phyloP scores from a whole-genome alignment of 2,797 vertebrate species.

The Coilia nasus region DNA sequence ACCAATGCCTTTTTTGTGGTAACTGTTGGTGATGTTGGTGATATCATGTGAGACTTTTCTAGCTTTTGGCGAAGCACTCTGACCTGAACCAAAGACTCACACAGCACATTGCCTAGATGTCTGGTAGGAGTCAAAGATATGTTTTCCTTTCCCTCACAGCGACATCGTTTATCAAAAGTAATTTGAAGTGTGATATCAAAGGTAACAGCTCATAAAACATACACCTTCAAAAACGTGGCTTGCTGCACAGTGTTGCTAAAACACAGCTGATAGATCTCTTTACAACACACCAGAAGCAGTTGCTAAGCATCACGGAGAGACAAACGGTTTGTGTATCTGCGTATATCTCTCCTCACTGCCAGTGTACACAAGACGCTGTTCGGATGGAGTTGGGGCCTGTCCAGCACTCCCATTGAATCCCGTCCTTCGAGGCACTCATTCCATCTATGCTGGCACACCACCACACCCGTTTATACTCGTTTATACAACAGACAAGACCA shows the following conservation, averaged over 20 bases:
- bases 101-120: too few species aligned
- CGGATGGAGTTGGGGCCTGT: not conserved
- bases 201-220: too few species aligned
- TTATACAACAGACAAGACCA: conserved; percentile 8
- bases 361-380: conserved; percentile 1
- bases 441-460: not conserved
- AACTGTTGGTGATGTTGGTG: too few species aligned
- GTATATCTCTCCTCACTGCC: not conserved
- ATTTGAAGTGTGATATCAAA: too few species aligned
- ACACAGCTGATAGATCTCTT: not conserved
- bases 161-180: too few species aligned
- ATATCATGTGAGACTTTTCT: too few species aligned
- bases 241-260: not conserved
- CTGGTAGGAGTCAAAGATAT: too few species aligned
- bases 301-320: not conserved
- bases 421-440: not conserved
- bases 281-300: not conserved
- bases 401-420: not conserved
- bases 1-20: too few species aligned
- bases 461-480: not conserved
- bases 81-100: too few species aligned
- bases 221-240: too few species aligned
- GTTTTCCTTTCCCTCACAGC: too few species aligned
- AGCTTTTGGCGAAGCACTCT: too few species aligned
- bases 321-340: not conserved